Evolutionary conservation across 2,113 vertebrate genomes (phyloP).

Genomic region (Oryzias woworae): DNA sequence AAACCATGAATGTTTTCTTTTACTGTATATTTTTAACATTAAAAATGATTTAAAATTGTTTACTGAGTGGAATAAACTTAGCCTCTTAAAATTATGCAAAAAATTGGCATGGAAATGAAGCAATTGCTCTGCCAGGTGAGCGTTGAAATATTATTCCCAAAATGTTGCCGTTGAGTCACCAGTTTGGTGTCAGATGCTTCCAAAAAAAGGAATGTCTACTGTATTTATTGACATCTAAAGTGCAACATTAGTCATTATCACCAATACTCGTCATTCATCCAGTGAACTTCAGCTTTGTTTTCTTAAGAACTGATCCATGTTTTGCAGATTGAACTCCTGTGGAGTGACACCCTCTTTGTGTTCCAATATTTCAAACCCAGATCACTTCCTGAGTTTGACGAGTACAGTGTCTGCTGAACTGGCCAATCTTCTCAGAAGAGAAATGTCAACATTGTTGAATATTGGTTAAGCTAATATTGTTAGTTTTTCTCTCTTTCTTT

Average conservation of each 20-base stretch:
- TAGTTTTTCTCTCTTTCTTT: no score
- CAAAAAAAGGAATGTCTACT: not conserved
- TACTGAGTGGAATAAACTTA: no score
- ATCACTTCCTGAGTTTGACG: conserved; percentile 95
- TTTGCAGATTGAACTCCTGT: conserved; percentile 90
- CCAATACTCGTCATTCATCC: no score
- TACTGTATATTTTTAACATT: no score
- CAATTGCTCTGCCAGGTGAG: no score
- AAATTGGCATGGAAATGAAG: no score
- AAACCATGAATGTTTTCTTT: no score
- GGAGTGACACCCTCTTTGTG: conserved; percentile 92
- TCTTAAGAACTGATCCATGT: conserved; percentile 5
- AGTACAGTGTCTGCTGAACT: conserved; percentile 97
- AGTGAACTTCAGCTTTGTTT: conserved; percentile 1
- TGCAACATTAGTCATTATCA: no score
- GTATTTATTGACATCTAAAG: conserved; percentile 4
- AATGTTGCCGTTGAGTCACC: conserved; percentile 31
- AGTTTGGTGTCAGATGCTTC: conserved; percentile 29
- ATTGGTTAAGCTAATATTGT: no score
- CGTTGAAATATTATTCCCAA: conserved; percentile 15
- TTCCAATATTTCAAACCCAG: conserved; percentile 98
- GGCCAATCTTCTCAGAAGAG: conserved; percentile 91
- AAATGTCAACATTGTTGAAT: no score
- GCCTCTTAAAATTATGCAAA: no score
- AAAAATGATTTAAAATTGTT: no score